A percentile compares a stretch with the other conserved stretches of the same genome.
Evolutionary conservation across 2,888 invertebrate species (phyloP).

Genomic region (Oxystoma pomonae): DNA sequence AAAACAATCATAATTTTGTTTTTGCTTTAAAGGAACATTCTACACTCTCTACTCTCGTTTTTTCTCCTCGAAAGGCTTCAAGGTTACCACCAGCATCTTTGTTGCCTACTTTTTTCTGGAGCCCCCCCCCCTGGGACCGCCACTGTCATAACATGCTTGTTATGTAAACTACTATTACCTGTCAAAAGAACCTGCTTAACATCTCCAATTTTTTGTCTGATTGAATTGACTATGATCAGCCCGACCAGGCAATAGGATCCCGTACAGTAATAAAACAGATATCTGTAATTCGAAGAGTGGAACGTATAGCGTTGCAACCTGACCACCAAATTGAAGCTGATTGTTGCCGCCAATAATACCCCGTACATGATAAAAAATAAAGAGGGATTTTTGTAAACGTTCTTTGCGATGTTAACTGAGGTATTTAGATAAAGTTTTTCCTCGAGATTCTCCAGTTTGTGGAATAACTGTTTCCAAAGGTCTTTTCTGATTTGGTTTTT

Average conservation of each 20-base stretch:
- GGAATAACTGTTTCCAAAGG: neutral
- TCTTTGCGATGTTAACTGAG: neutral
- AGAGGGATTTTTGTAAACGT: neutral
- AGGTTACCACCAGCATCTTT: no score
- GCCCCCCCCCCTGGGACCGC: no score
- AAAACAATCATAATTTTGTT: no score
- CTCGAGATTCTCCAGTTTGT: neutral
- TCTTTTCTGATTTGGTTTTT: neutral
- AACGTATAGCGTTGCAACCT: neutral
- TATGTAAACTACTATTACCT: no score
- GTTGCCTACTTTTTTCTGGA: no score
- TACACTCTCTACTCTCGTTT: no score
- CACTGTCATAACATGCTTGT: no score
- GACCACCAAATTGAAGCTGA: neutral
- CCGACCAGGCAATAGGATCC: neutral
- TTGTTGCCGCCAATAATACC: neutral
- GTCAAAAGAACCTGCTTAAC: neutral
- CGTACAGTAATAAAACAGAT: neutral
- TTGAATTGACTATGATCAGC: neutral
- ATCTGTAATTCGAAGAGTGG: neutral
- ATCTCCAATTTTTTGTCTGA: neutral
- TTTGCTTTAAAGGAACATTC: no score
- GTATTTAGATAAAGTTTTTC: neutral
- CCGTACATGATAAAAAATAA: neutral
- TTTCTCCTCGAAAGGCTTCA: no score